Percentiles rank a stretch among this genome's conserved stretches.
Conservation (phyloP, 2,888 invertebrate species). For the Macrophya alboannulata region DNA sequence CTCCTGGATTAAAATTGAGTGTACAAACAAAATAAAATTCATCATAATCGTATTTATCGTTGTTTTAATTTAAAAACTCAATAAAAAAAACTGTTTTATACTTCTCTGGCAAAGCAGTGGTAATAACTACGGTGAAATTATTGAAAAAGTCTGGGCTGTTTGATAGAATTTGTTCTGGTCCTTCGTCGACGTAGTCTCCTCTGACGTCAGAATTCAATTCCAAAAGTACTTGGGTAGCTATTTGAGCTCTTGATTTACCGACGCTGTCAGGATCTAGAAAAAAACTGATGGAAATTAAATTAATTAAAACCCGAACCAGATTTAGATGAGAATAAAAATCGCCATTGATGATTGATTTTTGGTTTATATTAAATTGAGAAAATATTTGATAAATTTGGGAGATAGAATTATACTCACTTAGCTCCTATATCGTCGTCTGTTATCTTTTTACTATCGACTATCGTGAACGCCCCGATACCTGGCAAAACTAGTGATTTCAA, state of each 20-base stretch:
- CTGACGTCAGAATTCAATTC: slow-evolving; percentile 97
- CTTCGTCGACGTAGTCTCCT: slow-evolving; percentile 96
- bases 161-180: slow-evolving; percentile 90
- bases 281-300: slow-evolving; percentile 84
- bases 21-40: slow-evolving; percentile 20
- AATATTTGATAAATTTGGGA: slow-evolving; percentile 7
- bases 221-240: slow-evolving; percentile 90
- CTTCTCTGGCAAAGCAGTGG: slow-evolving; percentile 89
- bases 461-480: slow-evolving; percentile 95
- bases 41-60: neutral
- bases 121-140: slow-evolving; percentile 93
- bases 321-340: neutral
- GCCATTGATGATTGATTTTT: slow-evolving; percentile 30
- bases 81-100: slow-evolving; percentile 72
- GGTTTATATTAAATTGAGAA: neutral
- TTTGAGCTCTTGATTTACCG: slow-evolving; percentile 92
- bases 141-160: slow-evolving; percentile 95
- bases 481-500: slow-evolving; percentile 97
- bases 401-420: slow-evolving; percentile 85
- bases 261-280: slow-evolving; percentile 92
- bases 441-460: slow-evolving; percentile 94
- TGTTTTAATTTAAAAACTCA: neutral
- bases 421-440: slow-evolving; percentile 96
- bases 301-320: slow-evolving; percentile 9
- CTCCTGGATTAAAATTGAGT: slow-evolving; percentile 80